phyloP scores from a whole-genome alignment of 2,888 invertebrate species.

The Drosophila ustulata region DNA sequence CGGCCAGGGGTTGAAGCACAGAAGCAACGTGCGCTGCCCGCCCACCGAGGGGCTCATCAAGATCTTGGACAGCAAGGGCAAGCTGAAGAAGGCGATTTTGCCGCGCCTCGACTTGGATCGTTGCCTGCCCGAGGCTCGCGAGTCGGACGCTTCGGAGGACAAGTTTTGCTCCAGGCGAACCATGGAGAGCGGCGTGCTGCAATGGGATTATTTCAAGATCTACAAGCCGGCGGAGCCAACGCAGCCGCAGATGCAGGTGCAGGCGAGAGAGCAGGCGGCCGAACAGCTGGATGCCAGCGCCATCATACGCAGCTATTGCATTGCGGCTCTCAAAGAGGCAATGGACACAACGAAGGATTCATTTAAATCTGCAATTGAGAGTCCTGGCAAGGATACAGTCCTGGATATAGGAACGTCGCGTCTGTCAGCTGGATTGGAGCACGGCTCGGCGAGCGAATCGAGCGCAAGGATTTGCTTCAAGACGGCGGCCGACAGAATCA shows the following conservation, averaged over 20 bases:
- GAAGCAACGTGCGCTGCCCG: background rate
- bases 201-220: conserved; percentile 51
- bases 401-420: background rate
- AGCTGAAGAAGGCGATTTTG: background rate
- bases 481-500: background rate
- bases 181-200: conserved; percentile 15
- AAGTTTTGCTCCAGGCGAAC: conserved; percentile 16
- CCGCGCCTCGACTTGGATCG: background rate
- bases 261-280: too few relatives aligned
- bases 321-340: conserved; percentile 33
- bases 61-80: background rate
- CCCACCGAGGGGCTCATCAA: conserved; percentile 15
- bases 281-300: conserved; percentile 21
- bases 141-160: background rate
- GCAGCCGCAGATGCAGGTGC: background rate
- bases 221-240: conserved; percentile 25
- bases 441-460: too few relatives aligned
- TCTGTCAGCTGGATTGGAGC: background rate
- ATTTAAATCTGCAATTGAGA: background rate
- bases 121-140: background rate
- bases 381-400: background rate
- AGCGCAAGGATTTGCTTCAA: background rate
- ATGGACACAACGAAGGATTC: background rate
- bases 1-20: background rate
- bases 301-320: conserved; percentile 37